These are phyloP conservation scores for Chelonoidis abingdonii DNA, from an alignment of 2,113 vertebrate species.

Conservation along the genomic window DNA sequence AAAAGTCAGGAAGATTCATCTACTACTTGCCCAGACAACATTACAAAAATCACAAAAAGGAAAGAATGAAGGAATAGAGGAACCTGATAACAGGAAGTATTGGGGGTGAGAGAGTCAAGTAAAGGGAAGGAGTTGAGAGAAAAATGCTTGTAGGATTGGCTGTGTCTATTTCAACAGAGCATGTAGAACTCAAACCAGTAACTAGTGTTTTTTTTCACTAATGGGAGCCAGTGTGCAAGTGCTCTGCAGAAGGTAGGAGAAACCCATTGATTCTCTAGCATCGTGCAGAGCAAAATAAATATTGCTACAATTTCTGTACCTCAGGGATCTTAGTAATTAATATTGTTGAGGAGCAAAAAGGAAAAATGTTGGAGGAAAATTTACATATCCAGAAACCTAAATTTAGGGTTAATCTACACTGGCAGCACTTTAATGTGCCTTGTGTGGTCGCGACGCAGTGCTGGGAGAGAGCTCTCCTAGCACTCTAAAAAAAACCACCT, in stretches of 20 bases:
- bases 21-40: neutral
- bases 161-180: neutral
- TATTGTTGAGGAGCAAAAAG: neutral
- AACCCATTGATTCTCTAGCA: neutral
- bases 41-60: neutral
- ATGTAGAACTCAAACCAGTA: neutral
- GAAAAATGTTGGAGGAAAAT: neutral
- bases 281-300: neutral
- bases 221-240: neutral
- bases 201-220: neutral
- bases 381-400: neutral
- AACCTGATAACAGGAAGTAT: accelerated
- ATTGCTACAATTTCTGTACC: neutral
- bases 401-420: neutral
- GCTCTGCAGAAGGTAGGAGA: neutral
- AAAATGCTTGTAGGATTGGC: too few species aligned
- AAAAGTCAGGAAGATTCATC: neutral
- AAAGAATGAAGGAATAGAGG: neutral
- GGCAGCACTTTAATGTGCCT: too few species aligned
- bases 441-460: too few species aligned
- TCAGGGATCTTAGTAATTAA: neutral
- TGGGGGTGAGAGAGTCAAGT: neutral
- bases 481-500: too few species aligned
- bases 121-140: neutral
- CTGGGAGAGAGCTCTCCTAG: too few species aligned